Evolutionary conservation across 64 coral and sea anemone genomes (phyloP), one percentile per base, ranked within the genome.

Genomic region (Platygyra sinensis): DNA sequence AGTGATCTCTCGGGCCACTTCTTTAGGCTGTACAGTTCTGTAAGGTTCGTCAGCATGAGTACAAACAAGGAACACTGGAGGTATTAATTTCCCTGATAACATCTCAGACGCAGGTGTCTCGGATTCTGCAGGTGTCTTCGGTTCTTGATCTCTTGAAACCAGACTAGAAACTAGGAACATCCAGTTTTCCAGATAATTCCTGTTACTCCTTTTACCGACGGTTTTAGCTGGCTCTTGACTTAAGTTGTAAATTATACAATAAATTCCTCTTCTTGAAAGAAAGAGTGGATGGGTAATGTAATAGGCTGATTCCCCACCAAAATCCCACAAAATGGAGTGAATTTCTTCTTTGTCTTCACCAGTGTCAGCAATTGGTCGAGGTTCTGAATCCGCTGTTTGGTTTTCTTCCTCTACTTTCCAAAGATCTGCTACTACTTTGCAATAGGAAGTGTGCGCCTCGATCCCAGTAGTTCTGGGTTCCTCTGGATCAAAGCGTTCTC

Each of bases 391-490:
- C 10, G 52, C 50, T 79, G 10, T 30, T 28, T 39, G 10, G 29
- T n/a, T 49, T 8, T 29, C 7, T 15, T 42, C 67, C 0, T 57
- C 87, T 30, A 46, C 64, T 78, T 15, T 20, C 87, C 87, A 89
- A 59, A 78, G 2, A 7, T 89, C 74, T 24, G 87, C 74, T 59
- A 54, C 50, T 20, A 89, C 62, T 62, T 78, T 89, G 64, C 54
- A 89, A n/a, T 78, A 38, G 2, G 75, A 89, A 10, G 87, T 74
- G 50, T 89, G 55, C 16, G 64, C 31, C 28, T 89, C 73, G 16
- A 78, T 49, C 8, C 75, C 74, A 24, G 22, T n/a, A 12, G 87
- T 89, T 17, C 87, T 89, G 74, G 65, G 30, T n/a, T 89, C 74
- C 5, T 89, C 57, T 78, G 74, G 32, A 38, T 89, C 16, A 24